These are phyloP conservation scores for Paratrypauchen microcephalus DNA, from an alignment of 2,797 vertebrate species.

Conservation along the genomic window DNA sequence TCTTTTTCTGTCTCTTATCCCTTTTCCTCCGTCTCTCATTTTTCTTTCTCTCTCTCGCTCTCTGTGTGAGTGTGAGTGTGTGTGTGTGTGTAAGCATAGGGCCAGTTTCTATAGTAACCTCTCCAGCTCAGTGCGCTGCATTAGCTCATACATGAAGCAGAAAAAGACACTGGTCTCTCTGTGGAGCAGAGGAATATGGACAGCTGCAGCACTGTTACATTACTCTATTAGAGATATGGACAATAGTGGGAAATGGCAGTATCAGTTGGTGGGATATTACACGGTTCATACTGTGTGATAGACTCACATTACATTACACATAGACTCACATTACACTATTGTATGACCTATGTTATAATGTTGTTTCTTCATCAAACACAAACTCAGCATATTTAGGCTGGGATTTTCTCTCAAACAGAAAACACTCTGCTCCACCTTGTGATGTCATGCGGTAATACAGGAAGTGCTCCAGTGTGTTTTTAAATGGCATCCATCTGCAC, in stretches of 20 bases:
- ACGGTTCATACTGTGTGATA: not conserved
- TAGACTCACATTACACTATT: too few species aligned
- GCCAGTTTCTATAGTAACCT: constrained; percentile 79
- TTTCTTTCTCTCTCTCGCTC: too few species aligned
- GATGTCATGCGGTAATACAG: too few species aligned
- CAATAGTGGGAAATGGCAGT: not conserved
- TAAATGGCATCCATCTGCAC: too few species aligned
- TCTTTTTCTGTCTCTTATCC: not conserved
- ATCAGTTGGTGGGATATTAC: not conserved
- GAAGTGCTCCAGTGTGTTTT: too few species aligned
- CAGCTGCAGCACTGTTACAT: constrained; percentile 47
- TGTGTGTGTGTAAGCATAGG: constrained; percentile 31
- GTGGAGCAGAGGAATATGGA: constrained; percentile 56
- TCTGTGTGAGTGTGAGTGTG: too few species aligned
- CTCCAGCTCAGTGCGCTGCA: constrained; percentile 65
- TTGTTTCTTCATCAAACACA: too few species aligned
- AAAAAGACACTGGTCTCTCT: constrained; percentile 55
- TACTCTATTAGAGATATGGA: constrained; percentile 33
- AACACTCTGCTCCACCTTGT: too few species aligned
- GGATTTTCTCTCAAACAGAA: too few species aligned
- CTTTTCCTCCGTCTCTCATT: not conserved
- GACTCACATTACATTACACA: not conserved
- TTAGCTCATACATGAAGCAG: constrained; percentile 66
- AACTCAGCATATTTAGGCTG: too few species aligned
- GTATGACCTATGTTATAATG: too few species aligned